Conservation (phyloP, 92 coral and sea anemone species). For the Paramuricea clavata region DNA sequence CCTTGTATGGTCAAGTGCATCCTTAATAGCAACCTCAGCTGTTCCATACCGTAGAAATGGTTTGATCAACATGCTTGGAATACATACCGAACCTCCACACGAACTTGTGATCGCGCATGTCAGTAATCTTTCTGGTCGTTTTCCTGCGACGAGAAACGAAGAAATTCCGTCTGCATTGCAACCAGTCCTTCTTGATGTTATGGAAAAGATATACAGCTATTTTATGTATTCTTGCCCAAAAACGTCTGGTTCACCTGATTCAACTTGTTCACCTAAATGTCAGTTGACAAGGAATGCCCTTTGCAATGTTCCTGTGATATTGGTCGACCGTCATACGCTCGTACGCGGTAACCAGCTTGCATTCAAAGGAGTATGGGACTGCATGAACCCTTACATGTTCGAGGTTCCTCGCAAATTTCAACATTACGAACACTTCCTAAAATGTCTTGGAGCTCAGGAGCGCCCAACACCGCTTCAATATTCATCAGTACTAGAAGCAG, state of each 20-base stretch:
- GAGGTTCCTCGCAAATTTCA: constrained; percentile 78
- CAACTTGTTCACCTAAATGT: constrained; percentile 60
- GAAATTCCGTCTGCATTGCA: constrained; percentile 53
- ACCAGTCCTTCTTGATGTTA: constrained; percentile 49
- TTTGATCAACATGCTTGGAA: constrained; percentile 38
- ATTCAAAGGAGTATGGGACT: constrained; percentile 51
- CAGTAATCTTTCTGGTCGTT: constrained; percentile 51
- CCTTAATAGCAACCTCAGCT: constrained; percentile 33
- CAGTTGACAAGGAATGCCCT: constrained; percentile 31
- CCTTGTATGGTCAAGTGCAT: constrained; percentile 62
- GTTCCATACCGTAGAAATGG: constrained; percentile 40
- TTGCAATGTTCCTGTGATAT: constrained; percentile 56
- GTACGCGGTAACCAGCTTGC: constrained; percentile 86
- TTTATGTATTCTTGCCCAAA: constrained; percentile 36
- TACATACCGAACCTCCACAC: constrained; percentile 63
- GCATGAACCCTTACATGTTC: constrained; percentile 79
- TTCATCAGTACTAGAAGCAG: constrained; percentile 66
- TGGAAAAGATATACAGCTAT: constrained; percentile 69
- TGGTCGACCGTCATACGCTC: constrained; percentile 77
- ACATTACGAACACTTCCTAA: constrained; percentile 74
- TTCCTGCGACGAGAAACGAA: constrained; percentile 10
- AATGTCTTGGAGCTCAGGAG: constrained; percentile 86
- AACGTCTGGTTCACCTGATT: not conserved
- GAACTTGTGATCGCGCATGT: constrained; percentile 72
- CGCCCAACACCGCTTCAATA: constrained; percentile 81